Base-by-base conservation (phyloP, 2,113 vertebrate species). In the Psilopogon haemacephalus region DNA sequence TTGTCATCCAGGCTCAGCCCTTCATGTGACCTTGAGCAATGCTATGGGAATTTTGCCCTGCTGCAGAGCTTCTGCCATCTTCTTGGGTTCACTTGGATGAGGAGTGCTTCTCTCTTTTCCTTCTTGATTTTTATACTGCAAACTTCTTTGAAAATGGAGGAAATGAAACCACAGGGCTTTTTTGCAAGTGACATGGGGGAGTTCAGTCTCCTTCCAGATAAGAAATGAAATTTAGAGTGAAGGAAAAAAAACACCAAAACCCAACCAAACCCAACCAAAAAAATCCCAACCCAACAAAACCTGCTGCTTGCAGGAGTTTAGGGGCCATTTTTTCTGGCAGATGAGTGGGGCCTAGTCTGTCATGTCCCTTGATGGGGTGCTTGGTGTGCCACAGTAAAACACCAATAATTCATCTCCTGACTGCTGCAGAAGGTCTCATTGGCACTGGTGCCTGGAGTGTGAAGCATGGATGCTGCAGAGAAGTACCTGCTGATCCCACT, bases 121-220 rank as follows among this genome's bases (percentile, higher is more conserved):
- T 95, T 97, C 97, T 97, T 92, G 86, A 93, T 95, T 97, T 95
- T 96, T 88, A 42, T 68, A 89, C 38, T 54, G 97, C 94, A 94
- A 95, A 80, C 89, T 95, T 93, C 90, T 95, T 97, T 96, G 95
- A 94, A 96, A 95, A 96, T 94, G 94, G 94, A 85, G 97, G 97
- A 98, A 98, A 97, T 92, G 97, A 98, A 98, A 97, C 97, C 70
- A 71, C 74, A 68, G 75, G 90, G 73, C 88, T 93, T 87, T 79
- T 91, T 54, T 8, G 14, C 75, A 64, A 74, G 59, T 62, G 68
- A 32, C 15, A 42, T 42, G 69, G 69, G 74, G 77, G 58, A 69
- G 32, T 15, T 38, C 84, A 88, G 65, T 64, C 55, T 55, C 70
- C 59, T 60, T 6, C 27, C 81, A 90, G 77, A 94, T 94, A 92